These are phyloP conservation scores for Lottia gigantea DNA, from an alignment of 2,888 invertebrate genomes.

Conservation along the genomic window DNA sequence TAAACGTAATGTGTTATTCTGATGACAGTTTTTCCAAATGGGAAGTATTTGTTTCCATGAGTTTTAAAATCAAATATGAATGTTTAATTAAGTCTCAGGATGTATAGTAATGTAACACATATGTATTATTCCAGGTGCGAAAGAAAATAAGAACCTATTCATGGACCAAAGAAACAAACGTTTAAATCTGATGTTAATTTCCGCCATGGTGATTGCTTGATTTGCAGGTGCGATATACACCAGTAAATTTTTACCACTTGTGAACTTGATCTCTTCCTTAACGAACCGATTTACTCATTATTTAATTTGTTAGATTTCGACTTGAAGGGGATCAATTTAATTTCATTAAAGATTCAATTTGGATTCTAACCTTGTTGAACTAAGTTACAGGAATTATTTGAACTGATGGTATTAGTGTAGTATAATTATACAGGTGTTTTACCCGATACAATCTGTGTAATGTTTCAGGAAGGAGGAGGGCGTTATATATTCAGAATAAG, in stretches of 20 bases:
- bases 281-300: neutral
- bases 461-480: too few species aligned
- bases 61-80: too few species aligned
- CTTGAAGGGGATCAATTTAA: constrained; percentile 8
- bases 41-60: too few species aligned
- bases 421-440: too few species aligned
- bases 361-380: too few species aligned
- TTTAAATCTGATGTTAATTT: constrained; percentile 1
- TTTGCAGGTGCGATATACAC: neutral
- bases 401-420: too few species aligned
- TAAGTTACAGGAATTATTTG: too few species aligned
- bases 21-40: too few species aligned
- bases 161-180: neutral
- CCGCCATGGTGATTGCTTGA: neutral
- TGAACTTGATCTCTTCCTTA: constrained; percentile 1
- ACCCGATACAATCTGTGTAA: too few species aligned
- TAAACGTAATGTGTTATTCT: too few species aligned
- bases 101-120: neutral
- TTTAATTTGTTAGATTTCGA: neutral
- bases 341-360: neutral
- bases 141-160: neutral
- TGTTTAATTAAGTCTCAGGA: too few species aligned
- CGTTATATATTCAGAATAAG: too few species aligned
- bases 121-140: constrained; percentile 7
- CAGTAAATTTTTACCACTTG: neutral